Base-by-base conservation (phyloP, 2,797 vertebrate species). In the Helarctos malayanus region DNA sequence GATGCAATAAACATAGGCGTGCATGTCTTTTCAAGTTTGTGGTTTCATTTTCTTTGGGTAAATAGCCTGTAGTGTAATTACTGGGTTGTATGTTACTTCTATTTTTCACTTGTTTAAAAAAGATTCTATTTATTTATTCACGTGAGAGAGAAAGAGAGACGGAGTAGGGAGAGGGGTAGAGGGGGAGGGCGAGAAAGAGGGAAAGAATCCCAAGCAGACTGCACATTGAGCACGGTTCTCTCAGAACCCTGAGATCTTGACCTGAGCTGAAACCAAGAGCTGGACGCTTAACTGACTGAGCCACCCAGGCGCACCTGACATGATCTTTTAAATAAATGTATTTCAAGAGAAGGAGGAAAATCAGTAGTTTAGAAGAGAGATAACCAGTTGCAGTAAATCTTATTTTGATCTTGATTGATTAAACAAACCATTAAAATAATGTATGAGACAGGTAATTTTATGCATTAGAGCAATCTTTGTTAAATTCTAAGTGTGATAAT, bases 291-390 rank as follows among this genome's bases (percentile, higher is more conserved):
- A 38, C 18, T 68, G 65, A 57, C 56, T 57, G 8, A 38, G 65
- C 65, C n/a, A 35, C 18, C n/a, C 18, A 21, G 19, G 18, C n/a
- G 11, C 65, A 15, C 38, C 38, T 73, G 9, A 76, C 7, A 1
- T 61, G 32, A 68, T 75, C 25, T 86, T 52, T 95, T 78, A 80
- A 96, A 57, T 38, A 91, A 65, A 76, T 54, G 38, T 47, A 63
- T 93, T 59, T 78, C 29, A 85, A 61, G 29, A 59, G 6, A 71
- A 73, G 47, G 75, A 54, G 11, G 23, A 71, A 86, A 89, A n/a
- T 12, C 21, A 91, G 47, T 14, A n/a, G 4, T 90, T 89, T 35
- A 75, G 57, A 87, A 91, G 16, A 59, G 12, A 91, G 7, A 73
- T 3, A 91, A 95, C 19, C 19, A 91, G 25, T 41, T 38, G 18